Percentiles rank a stretch among this genome's conserved stretches.
Evolutionary conservation across 2,888 invertebrate species (phyloP).

Genomic region (Mythimna albipuncta): DNA sequence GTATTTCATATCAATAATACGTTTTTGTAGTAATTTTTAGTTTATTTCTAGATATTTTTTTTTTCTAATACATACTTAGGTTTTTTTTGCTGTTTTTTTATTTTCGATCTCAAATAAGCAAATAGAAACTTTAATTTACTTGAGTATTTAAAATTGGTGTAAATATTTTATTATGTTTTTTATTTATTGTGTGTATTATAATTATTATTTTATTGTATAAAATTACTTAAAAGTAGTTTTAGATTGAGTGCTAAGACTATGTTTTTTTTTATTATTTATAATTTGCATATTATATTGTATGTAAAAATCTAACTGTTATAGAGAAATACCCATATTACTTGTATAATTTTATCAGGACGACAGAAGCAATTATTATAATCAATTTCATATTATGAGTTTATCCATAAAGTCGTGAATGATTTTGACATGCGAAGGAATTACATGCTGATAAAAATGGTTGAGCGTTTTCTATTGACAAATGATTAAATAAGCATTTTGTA

Average conservation of each 20-base stretch:
- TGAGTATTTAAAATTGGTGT: neutral
- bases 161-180: slow-evolving; percentile 8
- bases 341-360: neutral
- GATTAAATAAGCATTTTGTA: no score
- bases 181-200: neutral
- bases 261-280: neutral
- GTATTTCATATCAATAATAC: slow-evolving; percentile 63
- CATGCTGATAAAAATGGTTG: no score
- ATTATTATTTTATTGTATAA: neutral
- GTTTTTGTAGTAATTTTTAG: neutral
- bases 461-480: no score
- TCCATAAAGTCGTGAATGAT: slow-evolving; percentile 3
- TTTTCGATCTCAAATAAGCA: no score
- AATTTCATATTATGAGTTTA: slow-evolving; percentile 15
- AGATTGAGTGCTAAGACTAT: slow-evolving; percentile 6
- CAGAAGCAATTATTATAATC: neutral
- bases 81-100: neutral
- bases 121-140: neutral
- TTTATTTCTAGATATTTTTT: neutral
- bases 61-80: neutral
- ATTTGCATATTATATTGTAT: slow-evolving; percentile 16
- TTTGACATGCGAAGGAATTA: no score
- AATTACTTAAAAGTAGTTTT: neutral
- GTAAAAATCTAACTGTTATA: neutral
- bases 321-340: neutral